phyloP scores from a whole-genome alignment of 1,140 invertebrate genomes.

The Diorhabda carinulata region DNA sequence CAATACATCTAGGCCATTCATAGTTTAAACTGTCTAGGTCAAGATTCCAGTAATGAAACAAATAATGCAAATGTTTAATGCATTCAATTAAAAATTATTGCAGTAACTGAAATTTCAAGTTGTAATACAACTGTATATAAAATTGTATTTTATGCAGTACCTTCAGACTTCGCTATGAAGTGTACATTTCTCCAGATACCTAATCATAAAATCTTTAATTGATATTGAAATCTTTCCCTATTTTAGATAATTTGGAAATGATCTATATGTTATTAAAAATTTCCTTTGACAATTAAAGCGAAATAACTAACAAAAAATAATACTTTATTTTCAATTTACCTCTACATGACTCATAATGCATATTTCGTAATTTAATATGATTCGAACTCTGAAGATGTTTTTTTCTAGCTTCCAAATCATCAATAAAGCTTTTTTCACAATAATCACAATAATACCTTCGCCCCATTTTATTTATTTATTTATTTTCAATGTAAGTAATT shows the following conservation, averaged over 20 bases:
- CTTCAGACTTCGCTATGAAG: too few relatives aligned
- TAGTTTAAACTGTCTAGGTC: too few relatives aligned
- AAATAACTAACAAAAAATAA: neutral
- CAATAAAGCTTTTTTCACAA: conserved; percentile 64
- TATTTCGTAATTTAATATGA: conserved; percentile 57
- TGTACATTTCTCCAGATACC: too few relatives aligned
- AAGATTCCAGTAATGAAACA: too few relatives aligned
- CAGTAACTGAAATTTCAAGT: too few relatives aligned
- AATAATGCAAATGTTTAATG: too few relatives aligned
- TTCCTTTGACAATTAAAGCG: neutral
- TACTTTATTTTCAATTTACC: conserved; percentile 46
- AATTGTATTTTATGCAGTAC: too few relatives aligned
- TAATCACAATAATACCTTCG: conserved; percentile 67
- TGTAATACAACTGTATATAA: too few relatives aligned
- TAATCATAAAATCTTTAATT: neutral
- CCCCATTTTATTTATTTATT: conserved; percentile 51
- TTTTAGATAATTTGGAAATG: neutral
- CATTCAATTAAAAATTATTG: too few relatives aligned
- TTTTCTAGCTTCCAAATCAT: conserved; percentile 56
- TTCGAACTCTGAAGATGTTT: conserved; percentile 62
- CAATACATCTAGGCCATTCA: too few relatives aligned
- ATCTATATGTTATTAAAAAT: neutral
- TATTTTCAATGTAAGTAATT: too few relatives aligned
- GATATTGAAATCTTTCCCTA: neutral
- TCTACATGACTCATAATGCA: conserved; percentile 61